phyloP scores from a whole-genome alignment of 2,797 vertebrate genomes.

The Semotilus atromaculatus region DNA sequence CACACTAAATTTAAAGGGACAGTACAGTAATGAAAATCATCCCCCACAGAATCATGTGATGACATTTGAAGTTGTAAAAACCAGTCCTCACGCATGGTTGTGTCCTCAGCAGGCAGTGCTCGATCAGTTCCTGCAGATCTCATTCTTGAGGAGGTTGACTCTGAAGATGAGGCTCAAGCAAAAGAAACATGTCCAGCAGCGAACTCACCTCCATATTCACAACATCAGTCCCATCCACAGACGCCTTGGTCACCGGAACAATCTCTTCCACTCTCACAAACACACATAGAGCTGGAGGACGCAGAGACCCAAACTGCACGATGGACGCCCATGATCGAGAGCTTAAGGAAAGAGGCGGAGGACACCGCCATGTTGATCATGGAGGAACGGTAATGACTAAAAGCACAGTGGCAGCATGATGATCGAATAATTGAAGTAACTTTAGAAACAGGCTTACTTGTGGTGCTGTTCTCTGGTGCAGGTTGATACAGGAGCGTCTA shows the following conservation, averaged over 20 bases:
- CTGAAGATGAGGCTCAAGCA: constrained; percentile 64
- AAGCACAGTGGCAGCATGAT: background rate
- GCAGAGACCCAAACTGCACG: constrained; percentile 81
- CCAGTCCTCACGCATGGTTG: background rate
- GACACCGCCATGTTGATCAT: constrained; percentile 70
- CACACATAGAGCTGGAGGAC: constrained; percentile 67
- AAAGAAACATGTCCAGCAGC: background rate
- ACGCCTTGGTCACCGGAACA: constrained; percentile 20
- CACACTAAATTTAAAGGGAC: background rate
- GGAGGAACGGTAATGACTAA: constrained; percentile 75
- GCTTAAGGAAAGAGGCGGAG: constrained; percentile 76
- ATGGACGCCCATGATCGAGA: constrained; percentile 80
- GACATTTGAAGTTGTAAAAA: background rate
- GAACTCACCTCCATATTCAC: background rate
- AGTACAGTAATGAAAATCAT: background rate
- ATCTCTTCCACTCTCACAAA: constrained; percentile 23
- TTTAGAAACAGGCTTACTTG: background rate
- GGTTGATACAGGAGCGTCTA: constrained; percentile 72
- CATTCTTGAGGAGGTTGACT: constrained; percentile 75
- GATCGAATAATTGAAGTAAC: background rate
- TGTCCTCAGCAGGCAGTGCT: constrained; percentile 43
- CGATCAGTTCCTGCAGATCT: constrained; percentile 64
- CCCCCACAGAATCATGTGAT: background rate
- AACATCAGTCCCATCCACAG: background rate
- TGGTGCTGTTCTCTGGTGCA: constrained; percentile 50